Conservation (phyloP, 2,113 vertebrate genomes). For the Electrona antarctica region DNA sequence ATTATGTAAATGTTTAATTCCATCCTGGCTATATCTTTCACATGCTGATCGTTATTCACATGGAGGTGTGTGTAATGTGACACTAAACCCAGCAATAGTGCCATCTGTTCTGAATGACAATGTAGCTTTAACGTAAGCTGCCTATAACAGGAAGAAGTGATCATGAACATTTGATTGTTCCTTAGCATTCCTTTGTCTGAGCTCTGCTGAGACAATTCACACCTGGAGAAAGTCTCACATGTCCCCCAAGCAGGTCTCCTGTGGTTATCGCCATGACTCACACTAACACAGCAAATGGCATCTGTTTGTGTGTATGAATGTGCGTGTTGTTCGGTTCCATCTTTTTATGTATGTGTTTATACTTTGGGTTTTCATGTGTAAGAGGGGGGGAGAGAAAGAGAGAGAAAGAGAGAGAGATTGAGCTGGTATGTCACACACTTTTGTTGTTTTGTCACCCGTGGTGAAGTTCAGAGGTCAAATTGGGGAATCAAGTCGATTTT, state of each 20-base stretch:
- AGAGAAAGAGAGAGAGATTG: not conserved
- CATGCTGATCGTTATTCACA: conserved; percentile 43
- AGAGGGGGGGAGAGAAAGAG: not conserved
- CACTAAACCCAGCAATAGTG: conserved; percentile 1
- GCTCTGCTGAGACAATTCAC: conserved; percentile 57
- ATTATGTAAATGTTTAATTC: no score
- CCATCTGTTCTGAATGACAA: conserved; percentile 51
- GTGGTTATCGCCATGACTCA: conserved; percentile 16
- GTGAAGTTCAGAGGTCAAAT: not conserved
- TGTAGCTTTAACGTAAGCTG: conserved; percentile 28
- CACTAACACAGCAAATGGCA: conserved; percentile 2
- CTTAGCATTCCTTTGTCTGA: conserved; percentile 56
- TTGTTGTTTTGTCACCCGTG: not conserved
- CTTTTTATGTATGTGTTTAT: not conserved
- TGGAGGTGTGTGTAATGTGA: conserved; percentile 7
- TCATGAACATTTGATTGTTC: conserved; percentile 50
- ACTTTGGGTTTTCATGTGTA: not conserved
- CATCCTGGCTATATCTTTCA: conserved; percentile 16
- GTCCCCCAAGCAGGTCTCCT: conserved; percentile 32
- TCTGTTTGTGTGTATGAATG: not conserved
- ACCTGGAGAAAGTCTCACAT: conserved; percentile 25
- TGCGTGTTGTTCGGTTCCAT: not conserved
- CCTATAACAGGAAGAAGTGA: conserved; percentile 58
- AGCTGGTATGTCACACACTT: not conserved
- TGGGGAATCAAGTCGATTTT: not conserved